Evolutionary conservation across 2,113 vertebrate genomes (phyloP), one percentile per base, ranked within the genome.

Genomic region (Protobothrops mucrosquamatus): DNA sequence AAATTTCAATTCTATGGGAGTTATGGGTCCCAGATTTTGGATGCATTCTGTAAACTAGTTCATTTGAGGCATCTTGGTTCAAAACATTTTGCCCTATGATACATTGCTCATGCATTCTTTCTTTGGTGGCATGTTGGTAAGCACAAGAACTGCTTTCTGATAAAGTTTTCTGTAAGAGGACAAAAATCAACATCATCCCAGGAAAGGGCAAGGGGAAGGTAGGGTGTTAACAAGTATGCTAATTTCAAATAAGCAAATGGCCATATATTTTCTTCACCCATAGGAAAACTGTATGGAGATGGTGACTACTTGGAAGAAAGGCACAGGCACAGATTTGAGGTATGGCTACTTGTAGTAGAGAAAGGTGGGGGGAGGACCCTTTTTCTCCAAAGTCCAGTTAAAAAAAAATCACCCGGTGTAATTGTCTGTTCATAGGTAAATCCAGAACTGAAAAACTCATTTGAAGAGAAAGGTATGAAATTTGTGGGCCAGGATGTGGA

Each of bases 241-340:
- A 14, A 3, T 92, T 57, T 86, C 6, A 9, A 55, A 59, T 90
- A 86, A 89, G 2, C 20, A 18, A 34, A n/a, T 94, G 85, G 55
- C 43, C 69, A 20, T 1, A 2, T 64, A 61, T 18, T 93, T 57
- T 2, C 59, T 90, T 81, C 56, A 64, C 92, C 55, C 85, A 61
- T 93, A 99, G 99, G 98, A 93, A 99, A 98, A 91, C 98, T 99
- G 24, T 99, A 99, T 0, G 99, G 98, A 90, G 98, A 99, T 22
- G 94, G 94, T 0, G 99, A 99, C 34, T 98, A 98, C 92, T 96
- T 99, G 93, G 99, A 99, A 18, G 99, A 99, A 97, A 98, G 99
- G 85, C 99, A 99, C 90, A 97, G 99, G 34, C 99, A 99, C 96
- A 98, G 99, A 86, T 99, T 99, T 96, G 99, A 99, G 98, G 99